Evolutionary conservation across 2,113 vertebrate species (phyloP).

Genomic region (Capreolus pygargus): DNA sequence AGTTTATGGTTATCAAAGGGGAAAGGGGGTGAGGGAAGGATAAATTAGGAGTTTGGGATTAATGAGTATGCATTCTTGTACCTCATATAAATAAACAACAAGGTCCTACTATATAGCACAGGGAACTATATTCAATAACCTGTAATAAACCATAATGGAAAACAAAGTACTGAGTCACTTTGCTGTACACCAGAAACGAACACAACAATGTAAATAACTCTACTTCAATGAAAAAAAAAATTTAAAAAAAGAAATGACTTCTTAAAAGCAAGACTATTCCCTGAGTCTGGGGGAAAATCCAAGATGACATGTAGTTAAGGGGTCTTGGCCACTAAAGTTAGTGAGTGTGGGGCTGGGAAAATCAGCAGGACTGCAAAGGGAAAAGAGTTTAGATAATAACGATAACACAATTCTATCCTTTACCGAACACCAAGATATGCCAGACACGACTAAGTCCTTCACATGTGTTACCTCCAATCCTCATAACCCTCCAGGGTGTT

Average conservation of each 20-base stretch:
- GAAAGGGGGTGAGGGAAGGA: background rate
- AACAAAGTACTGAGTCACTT: background rate
- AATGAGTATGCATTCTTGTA: background rate
- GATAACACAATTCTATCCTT: background rate
- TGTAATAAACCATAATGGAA: background rate
- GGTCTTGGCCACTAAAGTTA: background rate
- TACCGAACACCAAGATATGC: background rate
- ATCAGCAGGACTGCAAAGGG: too few relatives aligned
- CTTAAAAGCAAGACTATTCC: background rate
- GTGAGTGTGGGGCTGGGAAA: background rate
- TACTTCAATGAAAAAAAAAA: background rate
- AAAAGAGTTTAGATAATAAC: background rate
- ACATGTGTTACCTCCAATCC: background rate
- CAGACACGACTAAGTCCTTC: background rate
- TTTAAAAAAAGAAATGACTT: background rate
- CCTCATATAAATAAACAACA: background rate
- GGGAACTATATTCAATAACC: background rate
- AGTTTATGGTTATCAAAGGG: background rate
- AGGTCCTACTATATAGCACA: background rate
- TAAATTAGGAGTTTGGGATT: background rate
- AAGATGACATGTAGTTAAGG: too few relatives aligned
- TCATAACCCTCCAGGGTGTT: too few relatives aligned
- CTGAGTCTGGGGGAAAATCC: background rate
- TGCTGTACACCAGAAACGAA: background rate
- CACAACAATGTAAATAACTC: background rate